Conservation (phyloP, 2,888 invertebrate genomes). For the Drosophila atripex region DNA sequence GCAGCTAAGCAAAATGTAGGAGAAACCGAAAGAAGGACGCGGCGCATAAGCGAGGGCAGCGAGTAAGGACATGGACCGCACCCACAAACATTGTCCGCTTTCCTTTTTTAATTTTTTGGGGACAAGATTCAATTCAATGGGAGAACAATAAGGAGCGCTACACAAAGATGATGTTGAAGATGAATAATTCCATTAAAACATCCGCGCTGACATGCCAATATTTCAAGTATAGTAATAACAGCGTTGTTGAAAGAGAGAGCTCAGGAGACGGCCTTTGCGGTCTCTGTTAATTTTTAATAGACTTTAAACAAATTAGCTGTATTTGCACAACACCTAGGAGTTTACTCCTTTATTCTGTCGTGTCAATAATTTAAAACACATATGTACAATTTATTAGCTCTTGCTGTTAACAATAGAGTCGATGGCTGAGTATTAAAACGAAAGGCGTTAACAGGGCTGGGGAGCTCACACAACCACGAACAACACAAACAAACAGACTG, state of each 20-base stretch:
- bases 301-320: not conserved
- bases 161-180: constrained; percentile 9
- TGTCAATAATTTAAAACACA: constrained; percentile 61
- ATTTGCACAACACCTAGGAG: not conserved
- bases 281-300: not conserved
- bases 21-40: constrained; percentile 16
- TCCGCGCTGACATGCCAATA: constrained; percentile 36
- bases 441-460: constrained; percentile 36
- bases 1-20: constrained; percentile 25
- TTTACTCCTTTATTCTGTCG: constrained; percentile 42
- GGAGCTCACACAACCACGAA: constrained; percentile 10
- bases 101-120: constrained; percentile 51
- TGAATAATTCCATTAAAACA: constrained; percentile 49
- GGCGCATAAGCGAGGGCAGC: constrained; percentile 27
- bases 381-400: constrained; percentile 58
- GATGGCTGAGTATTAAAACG: constrained; percentile 45
- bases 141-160: constrained; percentile 3
- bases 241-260: not conserved
- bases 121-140: constrained; percentile 46
- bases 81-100: constrained; percentile 37
- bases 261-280: too few species aligned
- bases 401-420: constrained; percentile 15
- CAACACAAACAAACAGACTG: constrained; percentile 11
- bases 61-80: constrained; percentile 19
- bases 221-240: not conserved